phyloP scores from a whole-genome alignment of 2,888 invertebrate genomes.

The Achlya flavicornis region DNA sequence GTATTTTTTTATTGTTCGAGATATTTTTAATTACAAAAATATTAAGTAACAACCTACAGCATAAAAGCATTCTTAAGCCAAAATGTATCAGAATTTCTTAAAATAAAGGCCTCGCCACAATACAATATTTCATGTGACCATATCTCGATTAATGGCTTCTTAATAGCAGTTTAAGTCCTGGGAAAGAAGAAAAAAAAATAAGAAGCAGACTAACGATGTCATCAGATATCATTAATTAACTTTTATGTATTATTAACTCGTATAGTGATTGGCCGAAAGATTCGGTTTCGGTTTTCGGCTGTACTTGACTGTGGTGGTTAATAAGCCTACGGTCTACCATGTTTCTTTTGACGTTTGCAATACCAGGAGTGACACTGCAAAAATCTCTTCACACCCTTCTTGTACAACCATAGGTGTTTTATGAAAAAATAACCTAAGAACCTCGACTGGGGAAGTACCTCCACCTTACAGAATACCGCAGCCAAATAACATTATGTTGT shows the following conservation, averaged over 20 bases:
- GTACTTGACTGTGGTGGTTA: not conserved
- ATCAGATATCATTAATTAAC: slow-evolving; percentile 2
- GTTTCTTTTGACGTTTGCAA: no score
- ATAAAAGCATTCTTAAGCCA: not conserved
- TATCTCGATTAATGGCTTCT: not conserved
- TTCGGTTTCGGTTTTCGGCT: not conserved
- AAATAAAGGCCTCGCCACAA: no score
- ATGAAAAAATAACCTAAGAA: no score
- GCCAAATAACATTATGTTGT: no score
- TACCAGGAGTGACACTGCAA: no score
- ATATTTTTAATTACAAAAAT: no score
- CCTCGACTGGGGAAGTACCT: no score
- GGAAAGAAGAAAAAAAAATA: not conserved
- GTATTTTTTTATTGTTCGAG: no score
- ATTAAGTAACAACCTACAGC: no score
- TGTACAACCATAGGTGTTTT: not conserved
- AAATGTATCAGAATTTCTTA: not conserved
- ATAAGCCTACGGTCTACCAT: no score
- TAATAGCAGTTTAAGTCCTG: not conserved
- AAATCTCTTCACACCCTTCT: no score
- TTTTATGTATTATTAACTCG: not conserved
- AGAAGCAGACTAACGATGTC: not conserved
- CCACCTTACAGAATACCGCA: no score
- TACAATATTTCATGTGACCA: not conserved
- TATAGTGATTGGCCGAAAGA: not conserved